Percentiles rank a stretch among this genome's conserved stretches.
phyloP scores from a whole-genome alignment of 2,113 vertebrate genomes.

The Halichoeres trimaculatus region DNA sequence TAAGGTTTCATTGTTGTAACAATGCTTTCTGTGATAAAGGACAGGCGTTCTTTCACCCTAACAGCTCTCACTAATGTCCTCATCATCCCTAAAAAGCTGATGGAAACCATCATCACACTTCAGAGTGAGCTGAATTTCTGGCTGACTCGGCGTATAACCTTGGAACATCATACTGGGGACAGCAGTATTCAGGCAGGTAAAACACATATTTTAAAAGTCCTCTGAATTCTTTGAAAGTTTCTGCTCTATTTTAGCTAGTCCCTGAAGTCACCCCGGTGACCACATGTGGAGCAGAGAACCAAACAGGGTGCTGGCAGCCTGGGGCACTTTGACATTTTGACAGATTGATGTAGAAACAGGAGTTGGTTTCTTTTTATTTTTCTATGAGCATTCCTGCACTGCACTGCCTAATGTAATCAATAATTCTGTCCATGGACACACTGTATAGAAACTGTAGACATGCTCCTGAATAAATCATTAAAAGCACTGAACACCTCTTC shows the following conservation, averaged over 20 bases:
- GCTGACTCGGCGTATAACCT: conserved; percentile 36
- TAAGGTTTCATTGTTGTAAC: conserved; percentile 11
- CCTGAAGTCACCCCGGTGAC: conserved; percentile 32
- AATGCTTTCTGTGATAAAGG: conserved; percentile 26
- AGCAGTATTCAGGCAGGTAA: conserved; percentile 10
- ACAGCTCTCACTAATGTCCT: conserved; percentile 28
- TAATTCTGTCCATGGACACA: neutral
- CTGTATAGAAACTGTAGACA: neutral
- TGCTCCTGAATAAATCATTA: neutral
- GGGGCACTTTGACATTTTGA: conserved; percentile 53
- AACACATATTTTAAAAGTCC: conserved; percentile 19
- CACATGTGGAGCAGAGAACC: conserved; percentile 31
- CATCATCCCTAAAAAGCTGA: conserved; percentile 27
- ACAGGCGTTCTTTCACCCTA: conserved; percentile 24
- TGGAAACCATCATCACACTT: conserved; percentile 23
- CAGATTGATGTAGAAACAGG: conserved; percentile 16
- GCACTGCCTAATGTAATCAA: neutral
- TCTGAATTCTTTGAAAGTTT: conserved; percentile 46
- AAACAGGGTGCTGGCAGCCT: conserved; percentile 44
- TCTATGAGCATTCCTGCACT: neutral
- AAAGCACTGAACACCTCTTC: neutral
- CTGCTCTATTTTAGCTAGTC: conserved; percentile 25
- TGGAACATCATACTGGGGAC: conserved; percentile 25
- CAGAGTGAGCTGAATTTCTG: conserved; percentile 30
- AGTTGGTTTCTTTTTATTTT: neutral